A percentile compares a stretch with the other conserved stretches of the same genome.
phyloP scores from a whole-genome alignment of 2,113 vertebrate species.

The Acanthochromis polyacanthus region DNA sequence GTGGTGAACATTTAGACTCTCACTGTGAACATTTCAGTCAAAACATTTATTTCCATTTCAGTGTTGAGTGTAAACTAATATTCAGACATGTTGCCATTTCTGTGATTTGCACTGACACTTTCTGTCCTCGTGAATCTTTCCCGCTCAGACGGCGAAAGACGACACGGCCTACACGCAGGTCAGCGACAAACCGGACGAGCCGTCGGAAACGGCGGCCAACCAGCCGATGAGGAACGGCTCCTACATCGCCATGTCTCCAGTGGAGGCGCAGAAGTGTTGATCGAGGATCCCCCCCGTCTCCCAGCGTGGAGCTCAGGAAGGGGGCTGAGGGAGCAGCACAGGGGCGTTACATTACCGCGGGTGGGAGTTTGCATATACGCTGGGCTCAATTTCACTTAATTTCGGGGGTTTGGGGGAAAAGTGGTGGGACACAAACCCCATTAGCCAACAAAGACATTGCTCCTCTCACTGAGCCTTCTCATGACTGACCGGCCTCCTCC shows the following conservation, averaged over 20 bases:
- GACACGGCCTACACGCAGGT: constrained; percentile 86
- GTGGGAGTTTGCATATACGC: constrained; percentile 42
- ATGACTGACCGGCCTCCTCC: constrained; percentile 67
- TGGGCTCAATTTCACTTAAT: constrained; percentile 43
- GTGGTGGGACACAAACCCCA: constrained; percentile 49
- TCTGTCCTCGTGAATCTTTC: constrained; percentile 4
- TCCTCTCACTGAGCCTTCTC: constrained; percentile 60
- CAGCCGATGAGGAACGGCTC: constrained; percentile 83
- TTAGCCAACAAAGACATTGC: constrained; percentile 64
- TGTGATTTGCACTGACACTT: constrained; percentile 9
- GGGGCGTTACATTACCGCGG: constrained; percentile 46
- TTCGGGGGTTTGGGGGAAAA: constrained; percentile 33
- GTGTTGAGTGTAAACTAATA: neutral
- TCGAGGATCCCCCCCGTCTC: constrained; percentile 50
- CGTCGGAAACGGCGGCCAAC: constrained; percentile 69
- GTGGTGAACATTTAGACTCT: constrained; percentile 10
- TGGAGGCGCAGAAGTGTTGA: constrained; percentile 87
- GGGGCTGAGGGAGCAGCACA: constrained; percentile 57
- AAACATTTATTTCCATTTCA: constrained; percentile 44
- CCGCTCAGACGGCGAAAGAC: constrained; percentile 82
- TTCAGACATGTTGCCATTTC: neutral
- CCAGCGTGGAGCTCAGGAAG: constrained; percentile 63
- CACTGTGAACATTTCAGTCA: constrained; percentile 59
- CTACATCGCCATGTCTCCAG: constrained; percentile 87
- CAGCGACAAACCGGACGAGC: constrained; percentile 83